phyloP scores from a whole-genome alignment of 1,140 invertebrate species.

The Macrobrachium nipponense region DNA sequence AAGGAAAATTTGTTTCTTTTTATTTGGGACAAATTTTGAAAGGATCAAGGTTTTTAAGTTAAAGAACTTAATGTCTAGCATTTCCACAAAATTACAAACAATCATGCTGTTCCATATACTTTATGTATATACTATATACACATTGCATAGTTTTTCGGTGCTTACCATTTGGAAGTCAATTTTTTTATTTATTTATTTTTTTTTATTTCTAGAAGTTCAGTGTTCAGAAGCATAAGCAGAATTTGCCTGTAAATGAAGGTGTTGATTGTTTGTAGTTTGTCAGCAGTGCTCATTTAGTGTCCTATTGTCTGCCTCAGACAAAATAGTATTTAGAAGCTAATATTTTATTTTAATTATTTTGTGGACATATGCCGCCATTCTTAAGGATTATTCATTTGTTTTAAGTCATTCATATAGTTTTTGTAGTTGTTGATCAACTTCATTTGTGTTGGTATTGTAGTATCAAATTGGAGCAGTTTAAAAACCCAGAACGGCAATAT shows the following conservation, averaged over 20 bases:
- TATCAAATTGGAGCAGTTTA: constrained; percentile 50
- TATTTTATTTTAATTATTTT: constrained; percentile 63
- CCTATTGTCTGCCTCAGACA: constrained; percentile 58
- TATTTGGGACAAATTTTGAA: constrained; percentile 45
- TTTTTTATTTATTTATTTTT: constrained; percentile 29
- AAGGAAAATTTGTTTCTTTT: constrained; percentile 29
- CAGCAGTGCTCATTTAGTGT: constrained; percentile 63
- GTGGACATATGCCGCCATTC: constrained; percentile 46
- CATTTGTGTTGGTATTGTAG: constrained; percentile 47
- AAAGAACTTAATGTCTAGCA: constrained; percentile 43
- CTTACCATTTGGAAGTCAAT: too few relatives aligned
- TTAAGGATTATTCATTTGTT: constrained; percentile 38
- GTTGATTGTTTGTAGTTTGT: constrained; percentile 58
- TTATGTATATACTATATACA: background rate
- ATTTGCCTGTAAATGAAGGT: constrained; percentile 39
- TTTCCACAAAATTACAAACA: constrained; percentile 62
- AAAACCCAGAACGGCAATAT: constrained; percentile 32
- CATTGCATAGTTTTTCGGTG: too few relatives aligned
- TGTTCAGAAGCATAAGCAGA: constrained; percentile 21
- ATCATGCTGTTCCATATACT: constrained; percentile 46
- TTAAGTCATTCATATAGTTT: constrained; percentile 33
- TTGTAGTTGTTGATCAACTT: constrained; percentile 33
- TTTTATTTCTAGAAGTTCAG: constrained; percentile 5
- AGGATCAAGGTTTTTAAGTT: constrained; percentile 36
- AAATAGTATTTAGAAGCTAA: constrained; percentile 61